Evolutionary conservation across 2,888 invertebrate species (phyloP), one percentile per base, ranked within the genome.

Genomic region (Andrena marginata): DNA sequence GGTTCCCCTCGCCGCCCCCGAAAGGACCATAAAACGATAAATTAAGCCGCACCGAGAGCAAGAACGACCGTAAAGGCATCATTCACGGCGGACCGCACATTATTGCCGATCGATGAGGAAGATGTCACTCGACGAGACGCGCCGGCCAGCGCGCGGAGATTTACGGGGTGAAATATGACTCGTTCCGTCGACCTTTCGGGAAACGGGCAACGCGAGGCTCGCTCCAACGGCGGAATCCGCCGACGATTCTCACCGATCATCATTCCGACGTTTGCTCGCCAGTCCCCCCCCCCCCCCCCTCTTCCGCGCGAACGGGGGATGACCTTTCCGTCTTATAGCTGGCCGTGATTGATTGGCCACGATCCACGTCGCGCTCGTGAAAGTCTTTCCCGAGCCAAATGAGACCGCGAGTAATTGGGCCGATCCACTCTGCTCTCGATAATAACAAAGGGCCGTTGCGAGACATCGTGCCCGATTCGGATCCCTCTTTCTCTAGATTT

Each of bases 21-120:
- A 87, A 83, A 87, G 85, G 85, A 87, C 91, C 90, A 88, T 91
- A 91, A 90, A 91, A 90, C 91, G 92, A 93, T 92, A 93, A 93
- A 93, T 93, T 93, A 92, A 92, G 86, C 87, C 87, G 85, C 83
- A 77, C 78, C 79, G 80, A 73, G 83, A 29, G 63, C 35, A 75
- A 86, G 70, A 86, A 89, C 83, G 84, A 89, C 89, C 89, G 91
- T 92, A 91, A 93, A 93, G 90, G 90, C 92, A 91, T 93, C 91
- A 90, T 92, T 92, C 89, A 90, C 87, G 90, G 89, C 86, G 86
- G 83, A 90, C 89, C 91, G 90, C 91, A 89, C 91, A 91, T 93
- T 92, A 92, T 90, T 90, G 86, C 87, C 91, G 87, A 92, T 92
- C 88, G 87, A 86, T 60, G 86, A 81, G 77, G 56, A 85, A 85